A percentile compares a stretch with the other conserved stretches of the same genome.
phyloP scores from a whole-genome alignment of 2,888 invertebrate species.

The Polietes domitor region DNA sequence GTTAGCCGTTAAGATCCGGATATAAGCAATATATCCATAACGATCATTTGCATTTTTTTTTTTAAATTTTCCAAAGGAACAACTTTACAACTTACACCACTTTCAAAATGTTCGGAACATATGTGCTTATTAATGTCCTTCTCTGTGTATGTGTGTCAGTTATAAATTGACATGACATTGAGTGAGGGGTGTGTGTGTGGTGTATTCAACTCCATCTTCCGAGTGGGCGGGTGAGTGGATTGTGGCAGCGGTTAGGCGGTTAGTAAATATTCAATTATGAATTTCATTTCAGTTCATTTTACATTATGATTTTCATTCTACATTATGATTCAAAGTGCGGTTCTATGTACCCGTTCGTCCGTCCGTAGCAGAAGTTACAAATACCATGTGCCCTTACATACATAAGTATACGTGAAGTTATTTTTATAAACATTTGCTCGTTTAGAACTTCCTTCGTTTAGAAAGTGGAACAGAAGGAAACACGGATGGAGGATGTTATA shows the following conservation, averaged over 20 bases:
- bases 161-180: constrained; percentile 57
- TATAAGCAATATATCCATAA: too few relatives aligned
- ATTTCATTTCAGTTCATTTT: constrained; percentile 48
- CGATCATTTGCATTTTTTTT: too few relatives aligned
- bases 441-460: constrained; percentile 40
- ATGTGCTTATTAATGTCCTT: not conserved
- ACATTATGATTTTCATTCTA: not conserved
- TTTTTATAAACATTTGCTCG: constrained; percentile 34
- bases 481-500: constrained; percentile 48
- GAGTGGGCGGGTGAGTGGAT: not conserved
- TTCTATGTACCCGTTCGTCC: not conserved
- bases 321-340: constrained; percentile 2
- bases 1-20: too few relatives aligned
- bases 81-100: too few relatives aligned
- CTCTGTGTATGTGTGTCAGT: constrained; percentile 34
- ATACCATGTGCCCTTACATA: not conserved
- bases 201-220: constrained; percentile 30
- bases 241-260: constrained; percentile 4
- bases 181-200: too few relatives aligned
- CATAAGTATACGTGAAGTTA: constrained; percentile 59
- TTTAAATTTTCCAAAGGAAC: too few relatives aligned
- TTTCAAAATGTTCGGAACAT: not conserved
- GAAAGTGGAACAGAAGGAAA: constrained; percentile 53
- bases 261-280: constrained; percentile 63
- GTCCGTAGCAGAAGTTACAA: not conserved